phyloP scores from a whole-genome alignment of 2,888 invertebrate genomes.

The Selenia dentaria region DNA sequence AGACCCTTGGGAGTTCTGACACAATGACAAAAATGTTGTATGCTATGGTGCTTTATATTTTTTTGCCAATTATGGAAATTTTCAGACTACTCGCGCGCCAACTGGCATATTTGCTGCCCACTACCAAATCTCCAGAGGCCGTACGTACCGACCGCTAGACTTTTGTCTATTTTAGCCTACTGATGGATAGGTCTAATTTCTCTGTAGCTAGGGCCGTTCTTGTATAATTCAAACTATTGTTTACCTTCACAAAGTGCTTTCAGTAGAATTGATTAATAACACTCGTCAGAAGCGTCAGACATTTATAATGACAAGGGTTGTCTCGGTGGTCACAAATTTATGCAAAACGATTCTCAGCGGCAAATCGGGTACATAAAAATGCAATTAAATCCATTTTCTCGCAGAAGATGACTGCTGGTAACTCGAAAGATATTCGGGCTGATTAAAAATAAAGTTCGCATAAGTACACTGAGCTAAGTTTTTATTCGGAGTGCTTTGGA shows the following conservation, averaged over 20 bases:
- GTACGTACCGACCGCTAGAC: constrained; percentile 38
- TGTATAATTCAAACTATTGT: constrained; percentile 11
- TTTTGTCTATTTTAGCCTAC: constrained; percentile 51
- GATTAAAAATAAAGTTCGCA: constrained; percentile 24
- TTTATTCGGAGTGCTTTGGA: too few species aligned
- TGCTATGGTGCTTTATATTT: constrained; percentile 63
- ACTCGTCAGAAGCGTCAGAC: constrained; percentile 34
- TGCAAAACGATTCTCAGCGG: constrained; percentile 24
- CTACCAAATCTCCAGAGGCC: constrained; percentile 33
- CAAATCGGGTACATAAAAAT: constrained; percentile 21
- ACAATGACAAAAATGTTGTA: constrained; percentile 74
- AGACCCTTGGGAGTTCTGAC: constrained; percentile 67
- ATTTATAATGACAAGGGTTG: constrained; percentile 56
- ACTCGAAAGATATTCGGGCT: background rate
- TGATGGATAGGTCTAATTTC: constrained; percentile 66
- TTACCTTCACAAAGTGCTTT: constrained; percentile 10
- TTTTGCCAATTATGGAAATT: constrained; percentile 73
- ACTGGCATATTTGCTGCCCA: constrained; percentile 50
- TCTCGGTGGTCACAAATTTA: constrained; percentile 34
- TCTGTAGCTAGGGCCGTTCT: constrained; percentile 44
- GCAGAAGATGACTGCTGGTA: constrained; percentile 5
- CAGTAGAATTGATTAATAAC: constrained; percentile 24
- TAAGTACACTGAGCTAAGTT: constrained; percentile 10
- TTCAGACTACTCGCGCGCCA: constrained; percentile 57
- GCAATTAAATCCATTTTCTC: constrained; percentile 22